phyloP scores from a whole-genome alignment of 2,113 vertebrate genomes.

The Poecile atricapillus region DNA sequence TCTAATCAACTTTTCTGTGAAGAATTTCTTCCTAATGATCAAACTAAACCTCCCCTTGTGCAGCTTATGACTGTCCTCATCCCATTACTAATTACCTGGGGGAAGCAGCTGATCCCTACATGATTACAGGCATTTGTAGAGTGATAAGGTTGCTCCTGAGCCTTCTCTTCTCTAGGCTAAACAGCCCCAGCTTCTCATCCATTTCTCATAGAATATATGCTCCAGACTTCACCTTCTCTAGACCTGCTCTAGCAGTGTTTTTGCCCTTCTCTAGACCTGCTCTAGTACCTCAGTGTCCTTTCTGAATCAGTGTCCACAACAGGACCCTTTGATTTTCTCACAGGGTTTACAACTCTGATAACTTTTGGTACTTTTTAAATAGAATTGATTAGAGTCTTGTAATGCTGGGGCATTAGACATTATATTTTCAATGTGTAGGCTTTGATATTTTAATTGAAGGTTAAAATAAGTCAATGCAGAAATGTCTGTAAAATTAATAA shows the following conservation, averaged over 20 bases:
- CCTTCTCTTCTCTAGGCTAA: not conserved
- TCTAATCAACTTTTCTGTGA: not conserved
- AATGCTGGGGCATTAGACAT: not conserved
- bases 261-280: not conserved
- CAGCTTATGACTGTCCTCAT: not conserved
- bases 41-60: not conserved
- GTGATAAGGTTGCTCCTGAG: not conserved
- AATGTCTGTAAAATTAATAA: not conserved
- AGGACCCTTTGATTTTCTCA: not conserved
- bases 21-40: not conserved
- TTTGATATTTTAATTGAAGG: not conserved
- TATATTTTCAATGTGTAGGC: not conserved
- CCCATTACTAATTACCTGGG: not conserved
- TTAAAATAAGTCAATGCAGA: not conserved
- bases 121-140: not conserved
- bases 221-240: not conserved
- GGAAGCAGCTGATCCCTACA: not conserved
- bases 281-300: not conserved
- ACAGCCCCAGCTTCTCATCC: not conserved
- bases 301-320: not conserved
- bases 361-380: not conserved
- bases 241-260: not conserved
- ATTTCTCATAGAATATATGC: too few relatives aligned
- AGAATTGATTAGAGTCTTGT: not conserved
- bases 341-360: not conserved